Evolutionary conservation across 1,140 invertebrate species (phyloP).

Genomic region (Theocolax elegans): DNA sequence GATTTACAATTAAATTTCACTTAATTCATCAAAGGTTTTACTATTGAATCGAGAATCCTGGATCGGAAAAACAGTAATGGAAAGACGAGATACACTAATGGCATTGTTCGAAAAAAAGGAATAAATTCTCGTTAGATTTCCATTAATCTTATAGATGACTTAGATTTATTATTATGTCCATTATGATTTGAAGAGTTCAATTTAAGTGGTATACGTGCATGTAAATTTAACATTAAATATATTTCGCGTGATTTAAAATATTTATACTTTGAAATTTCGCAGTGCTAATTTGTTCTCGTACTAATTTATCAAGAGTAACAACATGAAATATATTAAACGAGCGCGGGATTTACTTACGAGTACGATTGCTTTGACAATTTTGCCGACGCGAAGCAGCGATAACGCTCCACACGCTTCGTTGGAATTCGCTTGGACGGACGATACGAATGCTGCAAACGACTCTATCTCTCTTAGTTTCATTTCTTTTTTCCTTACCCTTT

Average conservation of each 20-base stretch:
- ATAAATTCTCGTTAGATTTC: slow-evolving; percentile 14
- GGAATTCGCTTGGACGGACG: background rate
- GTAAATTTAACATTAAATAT: too few species aligned
- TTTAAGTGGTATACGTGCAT: too few species aligned
- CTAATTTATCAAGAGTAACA: background rate
- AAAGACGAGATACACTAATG: background rate
- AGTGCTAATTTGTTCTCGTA: background rate
- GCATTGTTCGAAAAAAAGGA: background rate
- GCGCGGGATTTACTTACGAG: background rate
- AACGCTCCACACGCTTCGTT: background rate
- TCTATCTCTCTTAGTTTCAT: background rate
- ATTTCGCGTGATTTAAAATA: too few species aligned
- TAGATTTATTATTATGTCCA: background rate
- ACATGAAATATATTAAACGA: background rate
- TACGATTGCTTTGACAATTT: slow-evolving; percentile 10
- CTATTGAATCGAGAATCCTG: background rate
- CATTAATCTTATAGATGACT: slow-evolving; percentile 7
- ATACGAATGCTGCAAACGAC: background rate
- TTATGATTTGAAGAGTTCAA: too few species aligned
- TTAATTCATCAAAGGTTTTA: background rate
- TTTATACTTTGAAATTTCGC: too few species aligned
- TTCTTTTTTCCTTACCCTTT: background rate
- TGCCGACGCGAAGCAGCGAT: background rate
- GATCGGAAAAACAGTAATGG: background rate
- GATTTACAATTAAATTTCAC: slow-evolving; percentile 3